Conservation (phyloP, 1,140 invertebrate genomes). For the Brachystomella parvula region DNA sequence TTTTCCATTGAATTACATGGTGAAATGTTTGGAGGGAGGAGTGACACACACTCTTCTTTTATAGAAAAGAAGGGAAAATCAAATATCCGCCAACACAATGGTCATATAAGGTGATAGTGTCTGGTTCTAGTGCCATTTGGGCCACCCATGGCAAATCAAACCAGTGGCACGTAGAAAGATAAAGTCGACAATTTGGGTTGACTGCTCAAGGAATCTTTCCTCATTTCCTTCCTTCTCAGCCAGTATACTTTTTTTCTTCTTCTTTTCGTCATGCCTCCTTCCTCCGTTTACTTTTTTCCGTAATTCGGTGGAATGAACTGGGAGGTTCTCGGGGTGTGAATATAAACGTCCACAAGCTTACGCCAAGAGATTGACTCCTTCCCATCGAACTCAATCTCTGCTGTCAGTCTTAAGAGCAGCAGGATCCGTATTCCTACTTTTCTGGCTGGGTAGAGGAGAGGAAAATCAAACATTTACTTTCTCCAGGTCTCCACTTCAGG, state of each 20-base stretch:
- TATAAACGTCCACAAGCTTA: no score
- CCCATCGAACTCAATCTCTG: no score
- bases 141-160: background rate
- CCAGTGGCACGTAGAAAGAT: background rate
- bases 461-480: background rate
- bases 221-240: background rate
- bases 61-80: background rate
- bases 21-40: background rate
- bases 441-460: background rate
- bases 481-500: no score
- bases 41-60: no score
- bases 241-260: background rate
- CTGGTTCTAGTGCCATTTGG: no score
- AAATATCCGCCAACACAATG: background rate
- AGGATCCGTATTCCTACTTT: background rate
- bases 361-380: no score
- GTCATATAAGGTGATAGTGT: no score
- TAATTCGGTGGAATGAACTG: background rate
- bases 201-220: no score
- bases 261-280: background rate
- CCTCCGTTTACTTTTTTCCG: background rate
- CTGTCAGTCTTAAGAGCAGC: background rate
- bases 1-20: conserved; percentile 7
- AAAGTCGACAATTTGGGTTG: conserved; percentile 2
- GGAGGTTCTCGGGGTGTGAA: background rate